Evolutionary conservation across 2,888 invertebrate genomes (phyloP).

Genomic region (Dicyrtoma fusca): DNA sequence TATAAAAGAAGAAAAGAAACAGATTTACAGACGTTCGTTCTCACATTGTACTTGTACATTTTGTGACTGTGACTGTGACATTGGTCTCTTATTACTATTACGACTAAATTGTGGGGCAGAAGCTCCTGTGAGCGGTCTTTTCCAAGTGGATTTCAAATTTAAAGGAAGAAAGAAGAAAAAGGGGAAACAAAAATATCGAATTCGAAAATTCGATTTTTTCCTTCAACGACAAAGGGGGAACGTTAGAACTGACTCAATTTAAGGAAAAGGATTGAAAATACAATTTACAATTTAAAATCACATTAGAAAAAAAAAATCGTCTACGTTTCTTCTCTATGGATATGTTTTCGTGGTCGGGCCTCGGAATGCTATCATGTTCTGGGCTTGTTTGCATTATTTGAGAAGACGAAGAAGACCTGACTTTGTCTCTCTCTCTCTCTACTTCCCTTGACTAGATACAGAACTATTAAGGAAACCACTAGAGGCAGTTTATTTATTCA

Average conservation of each 20-base stretch:
- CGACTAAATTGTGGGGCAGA: too few species aligned
- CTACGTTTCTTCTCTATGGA: too few species aligned
- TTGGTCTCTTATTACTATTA: not conserved
- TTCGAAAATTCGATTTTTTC: not conserved
- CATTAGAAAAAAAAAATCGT: too few species aligned
- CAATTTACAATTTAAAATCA: slow-evolving; percentile 16
- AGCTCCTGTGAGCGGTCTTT: not conserved
- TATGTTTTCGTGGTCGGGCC: too few species aligned
- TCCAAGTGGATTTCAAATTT: too few species aligned
- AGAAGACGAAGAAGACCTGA: too few species aligned
- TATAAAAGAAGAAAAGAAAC: not conserved
- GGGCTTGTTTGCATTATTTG: too few species aligned
- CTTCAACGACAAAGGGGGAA: not conserved
- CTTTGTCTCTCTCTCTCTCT: too few species aligned
- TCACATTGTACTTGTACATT: too few species aligned
- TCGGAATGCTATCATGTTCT: too few species aligned
- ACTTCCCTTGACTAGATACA: not conserved
- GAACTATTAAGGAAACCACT: slow-evolving; percentile 29
- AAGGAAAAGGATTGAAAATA: not conserved
- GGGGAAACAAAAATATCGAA: not conserved
- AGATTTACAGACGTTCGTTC: too few species aligned
- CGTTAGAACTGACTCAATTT: not conserved
- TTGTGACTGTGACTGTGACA: too few species aligned
- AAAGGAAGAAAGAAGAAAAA: slow-evolving; percentile 4
- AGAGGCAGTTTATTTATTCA: slow-evolving; percentile 34